These are phyloP conservation scores for Argyresthia albistria DNA, from an alignment of 2,888 invertebrate species.

Conservation along the genomic window DNA sequence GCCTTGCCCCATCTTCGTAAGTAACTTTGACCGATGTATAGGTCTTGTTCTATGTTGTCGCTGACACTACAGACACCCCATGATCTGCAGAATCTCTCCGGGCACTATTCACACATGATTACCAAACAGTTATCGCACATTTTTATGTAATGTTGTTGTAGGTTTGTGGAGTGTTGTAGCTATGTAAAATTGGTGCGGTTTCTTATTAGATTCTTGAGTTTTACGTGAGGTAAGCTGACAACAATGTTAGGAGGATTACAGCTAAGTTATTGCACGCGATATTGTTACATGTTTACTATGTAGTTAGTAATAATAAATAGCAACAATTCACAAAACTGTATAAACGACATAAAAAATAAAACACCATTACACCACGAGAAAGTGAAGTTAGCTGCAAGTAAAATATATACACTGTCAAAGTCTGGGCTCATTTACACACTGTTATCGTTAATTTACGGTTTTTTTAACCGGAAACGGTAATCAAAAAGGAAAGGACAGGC, in stretches of 20 bases:
- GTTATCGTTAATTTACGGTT: no score
- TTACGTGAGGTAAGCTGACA: background rate
- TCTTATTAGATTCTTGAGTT: conserved; percentile 23
- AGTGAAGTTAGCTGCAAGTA: background rate
- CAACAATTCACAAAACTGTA: background rate
- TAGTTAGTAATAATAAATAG: background rate
- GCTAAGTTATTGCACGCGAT: conserved; percentile 18
- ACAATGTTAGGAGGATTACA: background rate
- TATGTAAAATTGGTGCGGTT: no score
- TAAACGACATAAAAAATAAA: background rate
- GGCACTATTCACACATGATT: no score
- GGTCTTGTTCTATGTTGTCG: no score
- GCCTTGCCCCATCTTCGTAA: conserved; percentile 39
- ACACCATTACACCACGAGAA: background rate
- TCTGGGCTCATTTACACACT: background rate
- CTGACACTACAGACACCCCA: no score
- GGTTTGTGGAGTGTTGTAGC: no score
- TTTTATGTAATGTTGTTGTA: conserved; percentile 13
- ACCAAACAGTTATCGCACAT: conserved; percentile 11
- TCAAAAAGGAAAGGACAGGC: no score
- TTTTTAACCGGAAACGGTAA: background rate
- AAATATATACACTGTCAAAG: background rate
- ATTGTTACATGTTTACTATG: conserved; percentile 19
- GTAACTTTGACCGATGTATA: no score
- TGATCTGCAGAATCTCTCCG: no score